Percentiles rank a stretch among this genome's conserved stretches.
Conservation (phyloP, 2,888 invertebrate species). For the Cancer borealis region DNA sequence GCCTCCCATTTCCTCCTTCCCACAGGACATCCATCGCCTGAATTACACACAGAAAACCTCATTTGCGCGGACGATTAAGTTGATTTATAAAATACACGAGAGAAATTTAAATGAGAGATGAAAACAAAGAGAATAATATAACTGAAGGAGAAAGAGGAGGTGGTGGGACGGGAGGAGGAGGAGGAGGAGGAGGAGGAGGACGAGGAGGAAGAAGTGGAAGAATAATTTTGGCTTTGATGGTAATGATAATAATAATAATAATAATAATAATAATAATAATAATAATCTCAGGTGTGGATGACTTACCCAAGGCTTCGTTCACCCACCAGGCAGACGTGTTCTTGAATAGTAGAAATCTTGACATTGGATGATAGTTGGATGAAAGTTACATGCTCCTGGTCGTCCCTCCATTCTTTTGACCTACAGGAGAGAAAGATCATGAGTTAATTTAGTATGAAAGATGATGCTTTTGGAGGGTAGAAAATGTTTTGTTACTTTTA, state of each 20-base stretch:
- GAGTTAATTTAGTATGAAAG: too few species aligned
- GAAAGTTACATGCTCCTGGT: too few species aligned
- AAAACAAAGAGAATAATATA: background rate
- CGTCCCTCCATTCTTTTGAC: too few species aligned
- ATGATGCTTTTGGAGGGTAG: too few species aligned
- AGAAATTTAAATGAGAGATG: background rate
- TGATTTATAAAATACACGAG: background rate
- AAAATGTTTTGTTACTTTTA: too few species aligned
- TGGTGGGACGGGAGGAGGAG: background rate
- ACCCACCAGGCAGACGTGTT: too few species aligned
- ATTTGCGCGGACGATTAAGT: background rate
- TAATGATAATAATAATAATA: background rate
- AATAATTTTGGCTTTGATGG: background rate
- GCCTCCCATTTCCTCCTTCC: background rate
- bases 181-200: background rate
- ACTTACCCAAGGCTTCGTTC: too few species aligned
- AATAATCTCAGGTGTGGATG: background rate
- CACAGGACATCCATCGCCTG: background rate
- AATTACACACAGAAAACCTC: background rate
- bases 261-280: slow-evolving; percentile 18
- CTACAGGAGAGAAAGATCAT: too few species aligned
- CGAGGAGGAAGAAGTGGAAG: background rate
- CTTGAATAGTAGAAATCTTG: too few species aligned
- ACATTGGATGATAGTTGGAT: too few species aligned
- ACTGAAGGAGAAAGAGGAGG: background rate